Percentiles rank a stretch among this genome's conserved stretches.
Conservation (phyloP, 2,113 vertebrate species). For the Barnardius zonarius region DNA sequence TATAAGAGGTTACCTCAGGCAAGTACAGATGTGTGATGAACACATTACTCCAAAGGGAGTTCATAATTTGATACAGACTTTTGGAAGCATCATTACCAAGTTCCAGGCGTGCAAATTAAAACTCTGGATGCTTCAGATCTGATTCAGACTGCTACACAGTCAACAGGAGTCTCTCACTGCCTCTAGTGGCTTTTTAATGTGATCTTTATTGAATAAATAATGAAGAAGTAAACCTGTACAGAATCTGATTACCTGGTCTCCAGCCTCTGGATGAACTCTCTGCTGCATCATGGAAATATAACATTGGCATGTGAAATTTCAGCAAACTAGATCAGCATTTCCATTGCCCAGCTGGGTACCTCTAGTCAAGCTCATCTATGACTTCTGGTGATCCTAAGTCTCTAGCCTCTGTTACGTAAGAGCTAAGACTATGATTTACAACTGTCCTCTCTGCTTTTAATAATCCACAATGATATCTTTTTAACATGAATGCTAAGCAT, state of each 20-base stretch:
- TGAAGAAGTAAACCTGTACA: neutral
- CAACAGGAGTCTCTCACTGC: neutral
- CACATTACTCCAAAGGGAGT: neutral
- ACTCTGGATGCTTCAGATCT: neutral
- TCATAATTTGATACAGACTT: neutral
- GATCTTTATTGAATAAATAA: conserved; percentile 35
- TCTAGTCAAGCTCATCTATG: neutral
- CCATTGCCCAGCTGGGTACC: neutral
- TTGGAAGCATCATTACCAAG: neutral
- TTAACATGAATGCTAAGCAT: neutral
- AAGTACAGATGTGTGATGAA: neutral
- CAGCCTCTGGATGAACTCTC: conserved; percentile 1
- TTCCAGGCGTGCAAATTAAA: neutral
- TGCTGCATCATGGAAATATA: neutral
- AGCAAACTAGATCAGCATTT: neutral
- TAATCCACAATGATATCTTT: neutral
- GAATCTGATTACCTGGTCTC: conserved; percentile 26
- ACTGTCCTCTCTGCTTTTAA: neutral
- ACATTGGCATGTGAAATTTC: neutral
- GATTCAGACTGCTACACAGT: neutral
- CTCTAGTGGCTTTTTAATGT: neutral
- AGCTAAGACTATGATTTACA: neutral
- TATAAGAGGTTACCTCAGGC: neutral
- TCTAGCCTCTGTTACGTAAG: neutral
- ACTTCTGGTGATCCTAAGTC: neutral